Percentiles rank a stretch among this genome's conserved stretches.
Evolutionary conservation across 2,113 vertebrate genomes (phyloP).

Genomic region (Heterotis niloticus): DNA sequence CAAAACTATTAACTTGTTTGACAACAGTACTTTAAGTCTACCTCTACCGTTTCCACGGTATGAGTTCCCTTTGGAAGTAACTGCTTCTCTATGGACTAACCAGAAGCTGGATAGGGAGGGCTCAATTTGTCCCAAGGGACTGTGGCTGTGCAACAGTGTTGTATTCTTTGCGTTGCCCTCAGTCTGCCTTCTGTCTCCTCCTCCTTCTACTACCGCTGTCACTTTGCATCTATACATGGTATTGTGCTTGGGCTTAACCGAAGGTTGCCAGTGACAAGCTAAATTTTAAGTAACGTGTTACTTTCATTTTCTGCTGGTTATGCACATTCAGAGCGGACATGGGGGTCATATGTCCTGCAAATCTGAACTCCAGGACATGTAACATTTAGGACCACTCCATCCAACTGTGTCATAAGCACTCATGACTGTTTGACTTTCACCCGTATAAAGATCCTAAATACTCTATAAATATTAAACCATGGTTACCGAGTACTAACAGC

Average conservation of each 20-base stretch:
- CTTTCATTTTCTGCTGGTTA: not conserved
- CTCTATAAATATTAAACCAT: no score
- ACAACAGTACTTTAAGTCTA: no score
- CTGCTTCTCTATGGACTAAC: not conserved
- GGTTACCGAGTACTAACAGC: no score
- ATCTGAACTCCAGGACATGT: no score
- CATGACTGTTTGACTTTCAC: no score
- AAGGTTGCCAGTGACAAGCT: not conserved
- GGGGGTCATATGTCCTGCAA: no score
- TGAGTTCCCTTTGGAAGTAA: not conserved
- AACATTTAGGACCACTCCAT: no score
- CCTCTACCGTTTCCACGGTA: not conserved
- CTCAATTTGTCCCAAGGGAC: not conserved
- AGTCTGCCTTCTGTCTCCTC: not conserved
- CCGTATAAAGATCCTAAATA: no score
- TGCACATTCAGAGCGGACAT: not conserved
- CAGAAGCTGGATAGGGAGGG: not conserved
- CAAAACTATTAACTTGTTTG: not conserved
- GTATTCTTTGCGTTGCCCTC: not conserved
- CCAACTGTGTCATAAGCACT: no score
- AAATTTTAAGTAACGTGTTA: not conserved
- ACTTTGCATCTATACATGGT: not conserved
- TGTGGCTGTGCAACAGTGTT: not conserved
- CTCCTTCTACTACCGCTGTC: not conserved
- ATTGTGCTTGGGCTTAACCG: not conserved